Base-by-base conservation (phyloP, 53 echinoderm and acorn worm species). In the Apostichopus leukothele region DNA sequence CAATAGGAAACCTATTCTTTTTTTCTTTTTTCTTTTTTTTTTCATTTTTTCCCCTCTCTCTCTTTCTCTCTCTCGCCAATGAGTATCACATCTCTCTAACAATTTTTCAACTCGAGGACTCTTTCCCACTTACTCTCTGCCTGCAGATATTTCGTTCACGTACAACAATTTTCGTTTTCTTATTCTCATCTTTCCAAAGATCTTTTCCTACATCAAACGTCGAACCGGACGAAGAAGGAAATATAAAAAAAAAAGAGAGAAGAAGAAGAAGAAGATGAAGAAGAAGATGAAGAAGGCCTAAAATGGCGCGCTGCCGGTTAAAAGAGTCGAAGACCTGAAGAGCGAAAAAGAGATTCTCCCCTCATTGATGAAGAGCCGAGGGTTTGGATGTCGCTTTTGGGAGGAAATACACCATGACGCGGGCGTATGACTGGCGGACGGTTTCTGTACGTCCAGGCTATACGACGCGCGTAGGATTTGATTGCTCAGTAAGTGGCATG, bases 51-150 rank as follows among this genome's bases (percentile, higher is more conserved):
- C 39, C 39, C 3, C 39, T 39, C 39, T 39, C 39, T 39, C 39
- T 39, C 39, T 39, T 39, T 39, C 55, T 59, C 55, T 54, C 21
- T 23, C 53, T 57, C 81, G 81, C 81, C 81, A 81, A 81, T 57
- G 23, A 81, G 81, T 81, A 81, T 81, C 57, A 23, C 59, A 81
- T 81, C 81, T 54, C 81, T 81, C 59, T 59, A 81, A 54, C 81
- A 81, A 23, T 81, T 81, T 81, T 81, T n/a, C 81, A 81, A 81
- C 81, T 81, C 55, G 81, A 81, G 81, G 55, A 81, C 81, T 81
- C 81, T 81, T 55, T 54, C 59, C 81, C 81, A 54, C 81, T 81
- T 59, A 21, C 81, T 81, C 59, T 55, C 54, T 20, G 81, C 81
- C 81, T 19, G 81, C 81, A 81, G 81, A 81, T 81, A 81, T 81